These are phyloP conservation scores for Cabera pusaria DNA, from an alignment of 2,888 invertebrate species.

Conservation along the genomic window DNA sequence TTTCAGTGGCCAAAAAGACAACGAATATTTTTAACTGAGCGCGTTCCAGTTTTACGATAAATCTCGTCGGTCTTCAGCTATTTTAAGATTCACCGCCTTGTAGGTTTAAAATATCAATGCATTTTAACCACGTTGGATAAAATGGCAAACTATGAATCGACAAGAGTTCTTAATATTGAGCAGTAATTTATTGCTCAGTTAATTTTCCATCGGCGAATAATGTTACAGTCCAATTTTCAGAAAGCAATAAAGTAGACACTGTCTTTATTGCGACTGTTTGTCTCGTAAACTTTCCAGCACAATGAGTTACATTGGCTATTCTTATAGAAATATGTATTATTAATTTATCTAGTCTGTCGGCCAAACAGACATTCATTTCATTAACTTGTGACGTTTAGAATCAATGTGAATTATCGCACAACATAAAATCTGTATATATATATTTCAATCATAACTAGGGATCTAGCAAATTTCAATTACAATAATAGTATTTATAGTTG, in stretches of 20 bases:
- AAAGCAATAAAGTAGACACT: slow-evolving; percentile 39
- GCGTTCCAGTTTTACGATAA: slow-evolving; percentile 15
- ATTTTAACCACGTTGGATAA: slow-evolving; percentile 17
- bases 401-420: too few species aligned
- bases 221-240: slow-evolving; percentile 41
- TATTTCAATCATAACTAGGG: too few species aligned
- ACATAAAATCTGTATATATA: too few species aligned
- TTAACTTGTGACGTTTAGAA: too few species aligned
- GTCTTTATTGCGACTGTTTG: slow-evolving; percentile 22
- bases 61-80: slow-evolving; percentile 4
- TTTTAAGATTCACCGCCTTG: slow-evolving; percentile 3
- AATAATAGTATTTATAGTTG: too few species aligned
- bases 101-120: slow-evolving; percentile 13
- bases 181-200: slow-evolving; percentile 28
- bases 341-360: too few species aligned
- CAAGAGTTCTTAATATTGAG: slow-evolving; percentile 19
- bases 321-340: too few species aligned
- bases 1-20: slow-evolving; percentile 26
- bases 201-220: slow-evolving; percentile 29
- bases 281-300: slow-evolving; percentile 9
- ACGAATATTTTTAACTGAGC: slow-evolving; percentile 10
- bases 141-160: slow-evolving; percentile 13
- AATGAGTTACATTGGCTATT: slow-evolving; percentile 2
- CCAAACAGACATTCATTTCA: too few species aligned
- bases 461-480: too few species aligned